Evolutionary conservation across 2,113 vertebrate genomes (phyloP), one percentile per base, ranked within the genome.

Genomic region (Forbesichthys agassizii): DNA sequence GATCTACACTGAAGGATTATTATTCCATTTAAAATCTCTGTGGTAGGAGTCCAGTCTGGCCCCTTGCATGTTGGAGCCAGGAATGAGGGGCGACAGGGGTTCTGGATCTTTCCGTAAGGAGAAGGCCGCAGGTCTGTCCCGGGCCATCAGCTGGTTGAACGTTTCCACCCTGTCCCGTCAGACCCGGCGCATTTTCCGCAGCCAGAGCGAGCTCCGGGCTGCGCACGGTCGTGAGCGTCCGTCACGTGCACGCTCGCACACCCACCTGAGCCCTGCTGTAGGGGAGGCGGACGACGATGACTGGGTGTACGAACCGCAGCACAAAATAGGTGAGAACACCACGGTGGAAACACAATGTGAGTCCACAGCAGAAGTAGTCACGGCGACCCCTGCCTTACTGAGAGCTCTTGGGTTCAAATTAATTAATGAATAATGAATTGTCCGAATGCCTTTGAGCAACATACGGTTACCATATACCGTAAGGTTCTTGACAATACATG

Each of bases 131-230:
- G 92, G 81, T 8, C 68, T 98, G 75, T 93, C 95, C 1, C 95
- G 94, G 13, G 94, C 96, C 71, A 92, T 96, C 68, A 97, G 96
- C 90, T 99, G 96, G 96, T 94, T 99, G 85, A 96, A 91, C 85
- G 92, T 97, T 86, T 95, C 95, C 68, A 93, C 94, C 58, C 92
- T 98, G 60, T 95, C 95, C 69, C 93, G 89, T 80, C 94, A 94
- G 87, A 96, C 94, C 86, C 93, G 95, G 77, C 94, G 93, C 77
- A 84, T 98, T 68, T 98, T 98, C 78, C 95, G 93, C 84, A 98
- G 96, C 79, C 96, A 96, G 86, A 94, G 88, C 9, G 94, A 96
- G 54, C 94, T 99, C 75, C 88, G 91, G 12, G 86, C 92, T 4
- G 5, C 36, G 36, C 5, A 42, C 36, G 36, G 36, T 8, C 36